These are phyloP conservation scores for Hyles lineata DNA, from an alignment of 2,888 invertebrate species.

Conservation along the genomic window DNA sequence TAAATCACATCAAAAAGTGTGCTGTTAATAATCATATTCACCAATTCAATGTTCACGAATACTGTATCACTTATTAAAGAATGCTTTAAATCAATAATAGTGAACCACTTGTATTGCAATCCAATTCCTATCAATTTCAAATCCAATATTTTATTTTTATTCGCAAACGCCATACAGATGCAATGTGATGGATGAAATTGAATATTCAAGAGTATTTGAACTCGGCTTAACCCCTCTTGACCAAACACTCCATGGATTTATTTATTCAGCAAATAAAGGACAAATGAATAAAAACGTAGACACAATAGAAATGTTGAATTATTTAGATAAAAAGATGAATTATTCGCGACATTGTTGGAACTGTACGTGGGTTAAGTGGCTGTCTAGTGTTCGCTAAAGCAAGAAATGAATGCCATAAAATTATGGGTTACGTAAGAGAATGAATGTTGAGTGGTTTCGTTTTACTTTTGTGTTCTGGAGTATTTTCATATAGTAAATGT, in stretches of 20 bases:
- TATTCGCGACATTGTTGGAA: background rate
- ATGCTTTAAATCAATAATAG: background rate
- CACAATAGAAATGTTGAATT: background rate
- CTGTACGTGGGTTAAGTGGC: background rate
- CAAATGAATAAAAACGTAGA: background rate
- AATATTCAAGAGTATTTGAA: constrained; percentile 41
- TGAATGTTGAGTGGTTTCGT: background rate
- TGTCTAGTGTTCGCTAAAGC: background rate
- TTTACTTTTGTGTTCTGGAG: background rate
- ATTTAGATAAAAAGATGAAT: constrained; percentile 4
- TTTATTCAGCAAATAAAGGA: constrained; percentile 11
- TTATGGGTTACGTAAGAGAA: background rate
- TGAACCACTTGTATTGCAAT: background rate
- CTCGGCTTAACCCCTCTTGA: background rate
- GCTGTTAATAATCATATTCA: too few relatives aligned
- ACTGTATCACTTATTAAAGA: too few relatives aligned
- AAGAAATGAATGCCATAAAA: background rate
- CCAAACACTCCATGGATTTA: constrained; percentile 5
- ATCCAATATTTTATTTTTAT: constrained; percentile 32
- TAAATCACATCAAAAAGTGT: too few relatives aligned
- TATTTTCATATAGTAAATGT: background rate
- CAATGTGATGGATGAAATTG: constrained; percentile 44
- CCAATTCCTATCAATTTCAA: background rate
- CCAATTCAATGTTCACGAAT: too few relatives aligned
- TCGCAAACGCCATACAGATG: constrained; percentile 37